phyloP scores from a whole-genome alignment of 2,113 vertebrate species.

The Mohoua ochrocephala region DNA sequence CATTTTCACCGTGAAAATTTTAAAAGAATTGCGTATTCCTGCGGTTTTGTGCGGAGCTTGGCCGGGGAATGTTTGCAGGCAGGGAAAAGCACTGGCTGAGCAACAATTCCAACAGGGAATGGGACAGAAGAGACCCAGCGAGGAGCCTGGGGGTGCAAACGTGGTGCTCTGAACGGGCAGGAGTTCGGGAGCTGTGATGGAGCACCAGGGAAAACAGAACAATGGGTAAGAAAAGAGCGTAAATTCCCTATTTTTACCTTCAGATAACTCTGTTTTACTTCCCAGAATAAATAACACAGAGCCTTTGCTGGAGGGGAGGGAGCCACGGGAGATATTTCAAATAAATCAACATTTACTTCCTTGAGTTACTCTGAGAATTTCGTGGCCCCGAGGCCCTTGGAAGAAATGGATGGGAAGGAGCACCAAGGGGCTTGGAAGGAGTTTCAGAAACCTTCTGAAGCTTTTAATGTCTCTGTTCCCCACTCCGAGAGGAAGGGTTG shows the following conservation, averaged over 20 bases:
- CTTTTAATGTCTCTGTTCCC: neutral
- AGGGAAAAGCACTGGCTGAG: neutral
- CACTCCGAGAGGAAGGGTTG: fast-evolving
- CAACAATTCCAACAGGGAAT: neutral
- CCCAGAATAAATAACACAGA: neutral
- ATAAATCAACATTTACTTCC: neutral
- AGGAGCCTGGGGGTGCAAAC: neutral
- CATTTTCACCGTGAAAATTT: fast-evolving
- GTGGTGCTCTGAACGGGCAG: neutral
- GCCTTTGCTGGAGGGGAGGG: neutral
- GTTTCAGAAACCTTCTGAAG: neutral
- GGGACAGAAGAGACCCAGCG: fast-evolving
- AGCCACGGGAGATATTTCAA: neutral
- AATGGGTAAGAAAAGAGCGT: fast-evolving
- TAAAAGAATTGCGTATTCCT: fast-evolving
- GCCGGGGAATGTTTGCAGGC: neutral
- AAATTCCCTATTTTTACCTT: neutral
- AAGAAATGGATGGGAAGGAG: neutral
- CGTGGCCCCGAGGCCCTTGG: neutral
- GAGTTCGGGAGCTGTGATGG: neutral
- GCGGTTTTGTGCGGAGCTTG: fast-evolving
- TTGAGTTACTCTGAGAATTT: neutral
- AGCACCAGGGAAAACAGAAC: neutral
- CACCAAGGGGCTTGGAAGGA: neutral
- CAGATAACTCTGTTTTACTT: neutral